Evolutionary conservation across 2,888 invertebrate genomes (phyloP).

Genomic region (Penaeus monodon): DNA sequence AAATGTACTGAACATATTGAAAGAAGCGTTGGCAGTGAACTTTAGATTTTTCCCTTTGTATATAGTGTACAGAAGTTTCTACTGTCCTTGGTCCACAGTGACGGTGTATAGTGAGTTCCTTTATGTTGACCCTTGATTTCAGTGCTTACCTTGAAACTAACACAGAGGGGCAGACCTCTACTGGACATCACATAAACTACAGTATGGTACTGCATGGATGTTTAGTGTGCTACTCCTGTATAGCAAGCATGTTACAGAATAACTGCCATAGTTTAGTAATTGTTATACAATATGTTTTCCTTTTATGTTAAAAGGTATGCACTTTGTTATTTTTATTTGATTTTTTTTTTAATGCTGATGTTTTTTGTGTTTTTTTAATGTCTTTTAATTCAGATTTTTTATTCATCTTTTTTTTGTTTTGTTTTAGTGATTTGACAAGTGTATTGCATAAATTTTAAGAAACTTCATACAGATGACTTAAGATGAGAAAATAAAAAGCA

Average conservation of each 20-base stretch:
- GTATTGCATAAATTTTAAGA: not conserved
- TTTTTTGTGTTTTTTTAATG: too few species aligned
- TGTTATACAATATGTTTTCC: slow-evolving; percentile 53
- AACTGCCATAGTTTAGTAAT: slow-evolving; percentile 47
- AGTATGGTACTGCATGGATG: slow-evolving; percentile 12
- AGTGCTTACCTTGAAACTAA: slow-evolving; percentile 43
- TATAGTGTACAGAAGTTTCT: slow-evolving; percentile 63
- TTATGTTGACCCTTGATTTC: slow-evolving; percentile 28
- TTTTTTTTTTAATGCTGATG: not conserved
- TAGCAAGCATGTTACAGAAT: slow-evolving; percentile 36
- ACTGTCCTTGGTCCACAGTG: slow-evolving; percentile 58
- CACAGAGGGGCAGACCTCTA: slow-evolving; percentile 30
- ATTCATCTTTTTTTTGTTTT: too few species aligned
- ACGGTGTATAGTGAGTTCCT: slow-evolving; percentile 58
- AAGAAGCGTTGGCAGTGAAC: slow-evolving; percentile 3
- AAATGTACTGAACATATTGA: not conserved
- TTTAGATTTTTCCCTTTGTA: slow-evolving; percentile 39
- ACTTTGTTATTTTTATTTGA: slow-evolving; percentile 23
- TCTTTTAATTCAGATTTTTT: too few species aligned
- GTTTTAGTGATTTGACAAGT: slow-evolving; percentile 14
- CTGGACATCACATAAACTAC: slow-evolving; percentile 28
- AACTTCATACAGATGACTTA: not conserved
- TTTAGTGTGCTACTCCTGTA: slow-evolving; percentile 29
- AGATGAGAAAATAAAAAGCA: not conserved
- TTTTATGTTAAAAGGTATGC: slow-evolving; percentile 55